Evolutionary conservation across 2,888 invertebrate species (phyloP), one percentile per base, ranked within the genome.

Genomic region (Drosophila mercatorum): DNA sequence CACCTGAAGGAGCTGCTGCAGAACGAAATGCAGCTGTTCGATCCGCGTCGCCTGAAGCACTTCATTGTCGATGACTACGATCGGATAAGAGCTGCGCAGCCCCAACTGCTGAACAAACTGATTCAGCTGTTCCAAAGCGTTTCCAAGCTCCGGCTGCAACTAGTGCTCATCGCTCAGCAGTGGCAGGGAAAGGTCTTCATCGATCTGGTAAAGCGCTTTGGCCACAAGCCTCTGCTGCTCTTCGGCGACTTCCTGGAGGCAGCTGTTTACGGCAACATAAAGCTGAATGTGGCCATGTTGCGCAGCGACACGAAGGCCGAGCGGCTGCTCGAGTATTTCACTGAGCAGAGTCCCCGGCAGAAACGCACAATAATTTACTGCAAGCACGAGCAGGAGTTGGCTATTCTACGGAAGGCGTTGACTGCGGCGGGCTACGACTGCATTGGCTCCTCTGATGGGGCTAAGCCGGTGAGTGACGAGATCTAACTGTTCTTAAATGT

Each of bases 21-120:
- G 10, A 11, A 34, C 5, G 52, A 36, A 0, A 3, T 81, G 7
- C 4, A 22, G 0, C 38, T 78, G 3, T 43, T 89, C 8, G 60
- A 73, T 41, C 7, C 51, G 0, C 28, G 17, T 0, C 71, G 70
- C 3, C 34, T 88, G 8, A 55, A 68, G 28, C 67, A 59, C 7
- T 26, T 89, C 1, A n/a, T 88, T 3, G 1, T 89, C 0, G 85
- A 89, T 56, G 85, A 86, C 34, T 78, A 72, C 12, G 86, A 89
- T 65, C 58, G 72, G 1, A 61, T 88, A 55, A 38, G 44, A 2
- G 12, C 26, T 11, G 2, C 40, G 0, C 26, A 4, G 3, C 46
- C 72, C 0, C n/a, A 51, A 0, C 6, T 71, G 2, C 40, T 83
- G 0, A 11, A 22, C 5, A 36, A 66, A 12, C 17, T 75, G 6